Percentiles rank a stretch among this genome's conserved stretches.
These are phyloP conservation scores for Epizoanthus rinbou DNA, from an alignment of 92 coral and sea anemone genomes.

Conservation along the genomic window DNA sequence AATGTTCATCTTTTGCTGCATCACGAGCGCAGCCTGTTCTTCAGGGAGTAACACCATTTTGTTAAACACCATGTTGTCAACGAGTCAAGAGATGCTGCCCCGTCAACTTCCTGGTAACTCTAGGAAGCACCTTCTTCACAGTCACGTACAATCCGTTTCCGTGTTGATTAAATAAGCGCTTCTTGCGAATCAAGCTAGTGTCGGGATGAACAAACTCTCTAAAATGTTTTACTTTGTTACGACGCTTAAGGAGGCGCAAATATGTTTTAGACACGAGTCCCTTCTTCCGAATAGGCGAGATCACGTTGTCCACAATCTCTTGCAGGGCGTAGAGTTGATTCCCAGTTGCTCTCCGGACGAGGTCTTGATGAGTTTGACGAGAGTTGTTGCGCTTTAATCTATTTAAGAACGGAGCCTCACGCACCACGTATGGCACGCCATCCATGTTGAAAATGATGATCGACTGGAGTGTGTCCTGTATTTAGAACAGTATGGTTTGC, in stretches of 20 bases:
- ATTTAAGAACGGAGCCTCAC: background rate
- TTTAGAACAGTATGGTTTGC: too few relatives aligned
- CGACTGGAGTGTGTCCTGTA: too few relatives aligned
- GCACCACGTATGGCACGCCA: background rate
- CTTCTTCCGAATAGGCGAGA: too few relatives aligned
- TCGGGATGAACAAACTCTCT: background rate
- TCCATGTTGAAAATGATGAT: too few relatives aligned
- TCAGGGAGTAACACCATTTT: too few relatives aligned
- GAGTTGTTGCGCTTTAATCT: background rate
- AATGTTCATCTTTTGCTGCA: too few relatives aligned
- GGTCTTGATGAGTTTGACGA: background rate
- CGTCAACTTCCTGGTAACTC: background rate
- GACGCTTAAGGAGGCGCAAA: too few relatives aligned
- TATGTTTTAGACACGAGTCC: too few relatives aligned
- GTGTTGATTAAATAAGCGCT: background rate
- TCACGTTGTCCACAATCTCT: background rate
- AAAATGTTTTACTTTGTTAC: background rate
- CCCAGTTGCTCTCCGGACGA: background rate
- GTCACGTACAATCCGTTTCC: background rate
- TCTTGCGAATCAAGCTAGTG: background rate
- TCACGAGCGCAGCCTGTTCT: too few relatives aligned
- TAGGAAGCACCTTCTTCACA: background rate
- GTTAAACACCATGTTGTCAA: too few relatives aligned
- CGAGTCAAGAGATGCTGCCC: too few relatives aligned
- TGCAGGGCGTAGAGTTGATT: background rate